Base-by-base conservation (phyloP, 1,140 invertebrate species). In the Drosophila rhopaloa region DNA sequence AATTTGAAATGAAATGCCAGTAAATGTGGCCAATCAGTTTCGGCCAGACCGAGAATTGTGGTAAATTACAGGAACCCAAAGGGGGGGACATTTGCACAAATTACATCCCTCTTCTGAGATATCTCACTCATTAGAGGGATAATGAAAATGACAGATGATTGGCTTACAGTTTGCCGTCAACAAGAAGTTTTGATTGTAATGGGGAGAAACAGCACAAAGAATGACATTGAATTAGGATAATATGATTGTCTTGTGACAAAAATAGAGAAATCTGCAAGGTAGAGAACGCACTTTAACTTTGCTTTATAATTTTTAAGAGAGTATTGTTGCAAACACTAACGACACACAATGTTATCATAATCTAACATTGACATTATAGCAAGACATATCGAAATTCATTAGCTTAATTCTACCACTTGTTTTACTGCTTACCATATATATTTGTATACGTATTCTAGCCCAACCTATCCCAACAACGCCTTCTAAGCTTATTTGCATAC, bases 21-120 rank as follows among this genome's bases (percentile, higher is more conserved):
- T 43, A 59, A 53, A 61, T 70, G 59, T 37, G 44, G 37, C 63
- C 74, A 79, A 76, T 81, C 74, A 85, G 70, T 51, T 74, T 53
- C 27, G 58, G 53, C 32, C 55, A 53, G 68, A 38, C n/a, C 53
- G 32, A 44, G 41, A 67, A 59, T 58, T 47, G 32, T 48, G 19
- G 48, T 46, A 75, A 77, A 83, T 84, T 79, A 65, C 59, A 79
- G 80, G 51, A 73, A 56, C 6, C 58, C 10, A 9, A 19, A 13
- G 44, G 24, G 40, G 29, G 40, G 46, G 24, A 47, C 35, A 47
- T 48, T 44, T 41, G 40, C 24, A 58, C 38, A 76, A 76, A 76
- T 76, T 76, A 67, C 55, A 76, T 72, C 50, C 37, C 14, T 27
- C 2, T 7, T 14, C 54, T 19, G n/a, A 38, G 24, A 63, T 13